Conservation (phyloP, 2,797 vertebrate species). For the Falco concolor region DNA sequence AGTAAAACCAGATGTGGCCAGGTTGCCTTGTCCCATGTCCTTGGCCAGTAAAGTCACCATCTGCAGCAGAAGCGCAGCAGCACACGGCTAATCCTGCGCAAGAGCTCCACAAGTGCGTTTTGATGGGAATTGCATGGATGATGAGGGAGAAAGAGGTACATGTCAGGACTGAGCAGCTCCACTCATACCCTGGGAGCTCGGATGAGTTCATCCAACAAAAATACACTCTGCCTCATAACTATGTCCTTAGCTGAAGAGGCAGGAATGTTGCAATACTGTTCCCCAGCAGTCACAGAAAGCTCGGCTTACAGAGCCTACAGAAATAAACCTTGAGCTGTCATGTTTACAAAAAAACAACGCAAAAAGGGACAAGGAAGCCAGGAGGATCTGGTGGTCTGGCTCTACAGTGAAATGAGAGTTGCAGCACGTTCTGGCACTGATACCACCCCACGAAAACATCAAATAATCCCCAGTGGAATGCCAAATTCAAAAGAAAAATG, state of each 20-base stretch:
- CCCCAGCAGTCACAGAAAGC: slow-evolving; percentile 56
- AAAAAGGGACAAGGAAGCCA: slow-evolving; percentile 11
- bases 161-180: neutral
- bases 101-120: neutral
- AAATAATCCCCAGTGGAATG: neutral
- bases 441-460: neutral
- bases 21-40: neutral
- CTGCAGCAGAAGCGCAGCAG: neutral
- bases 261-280: slow-evolving; percentile 68
- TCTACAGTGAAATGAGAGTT: neutral
- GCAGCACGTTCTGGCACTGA: neutral
- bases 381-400: neutral
- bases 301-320: slow-evolving; percentile 58
- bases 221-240: slow-evolving; percentile 62
- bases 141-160: neutral
- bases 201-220: slow-evolving; percentile 66
- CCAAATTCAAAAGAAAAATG: neutral
- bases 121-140: neutral
- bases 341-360: slow-evolving; percentile 55
- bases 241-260: slow-evolving; percentile 62
- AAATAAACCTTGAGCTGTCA: slow-evolving; percentile 58
- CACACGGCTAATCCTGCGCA: neutral
- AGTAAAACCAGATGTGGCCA: neutral
- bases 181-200: neutral
- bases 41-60: neutral